Conservation (phyloP, 23 tunicate genomes). For the Ciona savignyi region DNA sequence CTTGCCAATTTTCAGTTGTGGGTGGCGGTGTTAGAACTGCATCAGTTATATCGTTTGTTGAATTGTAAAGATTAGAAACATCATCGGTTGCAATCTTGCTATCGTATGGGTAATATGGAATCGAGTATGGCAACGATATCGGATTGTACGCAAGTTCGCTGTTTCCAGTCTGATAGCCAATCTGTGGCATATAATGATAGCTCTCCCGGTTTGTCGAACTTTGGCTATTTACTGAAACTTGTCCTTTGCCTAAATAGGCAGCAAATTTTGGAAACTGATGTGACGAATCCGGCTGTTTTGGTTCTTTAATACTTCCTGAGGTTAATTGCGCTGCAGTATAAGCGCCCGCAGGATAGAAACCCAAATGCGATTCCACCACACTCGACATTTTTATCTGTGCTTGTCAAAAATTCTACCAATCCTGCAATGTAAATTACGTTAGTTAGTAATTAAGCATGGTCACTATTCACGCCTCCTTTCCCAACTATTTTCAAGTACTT, state of each 20-base stretch:
- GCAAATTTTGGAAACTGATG: not conserved
- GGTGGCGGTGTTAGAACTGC: not conserved
- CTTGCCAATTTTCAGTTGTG: not conserved
- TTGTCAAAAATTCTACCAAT: no score
- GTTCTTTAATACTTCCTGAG: not conserved
- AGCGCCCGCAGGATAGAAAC: not conserved
- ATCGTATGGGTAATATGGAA: not conserved
- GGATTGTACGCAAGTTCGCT: not conserved
- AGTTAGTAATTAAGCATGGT: no score
- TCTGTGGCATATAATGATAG: not conserved
- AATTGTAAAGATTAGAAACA: not conserved
- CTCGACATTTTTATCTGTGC: not conserved
- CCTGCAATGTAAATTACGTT: no score
- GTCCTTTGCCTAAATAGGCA: not conserved
- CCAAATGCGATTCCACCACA: not conserved
- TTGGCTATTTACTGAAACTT: not conserved
- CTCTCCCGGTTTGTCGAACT: not conserved
- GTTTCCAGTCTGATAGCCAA: not conserved
- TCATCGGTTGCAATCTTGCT: not conserved
- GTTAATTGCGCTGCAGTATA: not conserved
- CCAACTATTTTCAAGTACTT: no score
- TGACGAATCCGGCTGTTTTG: not conserved
- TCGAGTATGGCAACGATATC: not conserved
- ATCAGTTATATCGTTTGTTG: not conserved
- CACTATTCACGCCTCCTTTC: no score